A percentile compares a stretch with the other conserved stretches of the same genome.
These are phyloP conservation scores for Brotula barbata DNA, from an alignment of 2,797 vertebrate species.

Conservation along the genomic window DNA sequence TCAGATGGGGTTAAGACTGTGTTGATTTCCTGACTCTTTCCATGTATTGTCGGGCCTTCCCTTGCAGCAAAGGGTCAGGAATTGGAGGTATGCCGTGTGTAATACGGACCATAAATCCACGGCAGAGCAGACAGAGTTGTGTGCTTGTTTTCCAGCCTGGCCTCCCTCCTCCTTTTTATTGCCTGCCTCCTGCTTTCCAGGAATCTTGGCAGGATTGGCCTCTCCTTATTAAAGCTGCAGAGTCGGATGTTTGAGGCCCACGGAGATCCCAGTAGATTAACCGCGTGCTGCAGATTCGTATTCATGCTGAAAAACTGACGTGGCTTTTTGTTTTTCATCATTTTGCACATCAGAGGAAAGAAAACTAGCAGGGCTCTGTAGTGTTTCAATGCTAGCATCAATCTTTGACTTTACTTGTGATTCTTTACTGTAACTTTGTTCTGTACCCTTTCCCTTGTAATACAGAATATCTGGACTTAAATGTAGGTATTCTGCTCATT, in stretches of 20 bases:
- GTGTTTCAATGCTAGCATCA: too few relatives aligned
- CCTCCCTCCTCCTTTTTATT: slow-evolving; percentile 8
- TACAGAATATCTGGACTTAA: too few relatives aligned
- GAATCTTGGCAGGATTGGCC: slow-evolving; percentile 77
- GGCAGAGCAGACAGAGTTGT: slow-evolving; percentile 11
- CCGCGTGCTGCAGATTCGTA: background rate
- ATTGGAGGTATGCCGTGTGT: background rate
- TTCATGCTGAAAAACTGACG: background rate
- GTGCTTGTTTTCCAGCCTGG: slow-evolving; percentile 1
- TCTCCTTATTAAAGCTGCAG: slow-evolving; percentile 75
- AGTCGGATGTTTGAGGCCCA: slow-evolving; percentile 42
- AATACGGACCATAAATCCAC: slow-evolving; percentile 16
- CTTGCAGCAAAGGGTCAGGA: background rate
- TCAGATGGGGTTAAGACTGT: background rate
- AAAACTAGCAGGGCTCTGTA: background rate
- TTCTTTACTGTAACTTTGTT: too few relatives aligned
- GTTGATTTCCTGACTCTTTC: background rate
- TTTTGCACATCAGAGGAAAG: background rate
- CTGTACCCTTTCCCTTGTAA: too few relatives aligned
- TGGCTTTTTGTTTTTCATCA: background rate
- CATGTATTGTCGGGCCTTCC: background rate
- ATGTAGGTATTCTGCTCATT: too few relatives aligned
- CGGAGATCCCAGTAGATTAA: slow-evolving; percentile 6
- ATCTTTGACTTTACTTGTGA: too few relatives aligned
- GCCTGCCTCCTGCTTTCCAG: slow-evolving; percentile 81